Base-by-base conservation (phyloP, 1,140 invertebrate genomes). In the Venturia canescens region DNA sequence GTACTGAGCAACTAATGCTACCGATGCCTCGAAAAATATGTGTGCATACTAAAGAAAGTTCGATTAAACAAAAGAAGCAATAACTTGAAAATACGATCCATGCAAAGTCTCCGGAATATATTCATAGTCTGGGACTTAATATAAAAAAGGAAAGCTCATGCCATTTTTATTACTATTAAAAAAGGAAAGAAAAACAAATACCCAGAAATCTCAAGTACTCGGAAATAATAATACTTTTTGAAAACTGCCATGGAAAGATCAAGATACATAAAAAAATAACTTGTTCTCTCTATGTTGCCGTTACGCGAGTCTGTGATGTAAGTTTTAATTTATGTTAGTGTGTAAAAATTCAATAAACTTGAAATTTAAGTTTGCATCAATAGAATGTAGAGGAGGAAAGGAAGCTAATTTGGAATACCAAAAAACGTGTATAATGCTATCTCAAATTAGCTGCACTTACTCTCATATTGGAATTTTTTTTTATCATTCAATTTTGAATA, bases 241-340 rank as follows among this genome's bases (percentile, higher is more conserved):
- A 23, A 50, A 21, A 15, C 34, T 72, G 34, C 34, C 21, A 50
- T 34, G 70, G n/a, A 31, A 31, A 57, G 71, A 53, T 75, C 27
- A 29, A 57, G 23, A 57, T 75, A 26, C 48, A 57, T 57, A 18
- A 13, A 16, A 31, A 21, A 23, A 50, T n/a, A 72, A 50, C 23
- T 57, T 16, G 16, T 16, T 9, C 13, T 75, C 15, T 50, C 18
- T 76, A 76, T 29, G 60, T 63, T 76, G 74, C 53, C 38, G 74
- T 63, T 63, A 66, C 27, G 60, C 23, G 26, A 66, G 21, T 66
- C 74, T 76, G 74, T 76, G 74, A 76, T 76, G 74, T 76, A 63
- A 76, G 15, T 76, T 63, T 3, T 76, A 66, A 23, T 21, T 1
- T 57, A n/a, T 57, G 18, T 57, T 57, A 57, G 21, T n/a, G 6